phyloP scores from a whole-genome alignment of 2,888 invertebrate genomes.

The Tupiocoris notatus region DNA sequence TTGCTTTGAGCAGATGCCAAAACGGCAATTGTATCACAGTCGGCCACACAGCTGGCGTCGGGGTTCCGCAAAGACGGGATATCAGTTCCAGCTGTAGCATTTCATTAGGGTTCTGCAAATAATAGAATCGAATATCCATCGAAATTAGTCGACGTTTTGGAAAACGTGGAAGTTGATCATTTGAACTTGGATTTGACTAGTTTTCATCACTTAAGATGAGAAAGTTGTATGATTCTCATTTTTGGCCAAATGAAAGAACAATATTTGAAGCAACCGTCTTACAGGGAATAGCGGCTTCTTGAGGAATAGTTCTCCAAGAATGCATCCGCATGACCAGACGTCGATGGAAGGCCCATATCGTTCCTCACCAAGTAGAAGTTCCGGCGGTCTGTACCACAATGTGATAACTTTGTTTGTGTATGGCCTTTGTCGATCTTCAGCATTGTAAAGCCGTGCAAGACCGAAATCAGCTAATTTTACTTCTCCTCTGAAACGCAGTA shows the following conservation, averaged over 20 bases:
- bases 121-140: too few relatives aligned
- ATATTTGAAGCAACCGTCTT: constrained; percentile 51
- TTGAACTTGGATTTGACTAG: too few relatives aligned
- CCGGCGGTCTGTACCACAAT: constrained; percentile 98
- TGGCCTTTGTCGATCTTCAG: constrained; percentile 90
- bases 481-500: constrained; percentile 72
- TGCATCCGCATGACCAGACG: constrained; percentile 99
- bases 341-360: constrained; percentile 96
- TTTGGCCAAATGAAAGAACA: too few relatives aligned
- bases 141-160: too few relatives aligned
- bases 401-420: constrained; percentile 99
- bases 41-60: constrained; percentile 95
- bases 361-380: constrained; percentile 93
- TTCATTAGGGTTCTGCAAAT: constrained; percentile 75
- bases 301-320: constrained; percentile 93
- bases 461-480: constrained; percentile 99
- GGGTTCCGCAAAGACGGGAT: constrained; percentile 91
- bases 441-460: constrained; percentile 90
- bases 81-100: constrained; percentile 92
- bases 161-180: too few relatives aligned
- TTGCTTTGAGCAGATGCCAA: constrained; percentile 88
- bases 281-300: constrained; percentile 96
- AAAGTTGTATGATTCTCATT: too few relatives aligned
- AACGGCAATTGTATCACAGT: constrained; percentile 88
- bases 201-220: too few relatives aligned